phyloP scores from a whole-genome alignment of 2,113 vertebrate genomes.

The Ciconia stormi region DNA sequence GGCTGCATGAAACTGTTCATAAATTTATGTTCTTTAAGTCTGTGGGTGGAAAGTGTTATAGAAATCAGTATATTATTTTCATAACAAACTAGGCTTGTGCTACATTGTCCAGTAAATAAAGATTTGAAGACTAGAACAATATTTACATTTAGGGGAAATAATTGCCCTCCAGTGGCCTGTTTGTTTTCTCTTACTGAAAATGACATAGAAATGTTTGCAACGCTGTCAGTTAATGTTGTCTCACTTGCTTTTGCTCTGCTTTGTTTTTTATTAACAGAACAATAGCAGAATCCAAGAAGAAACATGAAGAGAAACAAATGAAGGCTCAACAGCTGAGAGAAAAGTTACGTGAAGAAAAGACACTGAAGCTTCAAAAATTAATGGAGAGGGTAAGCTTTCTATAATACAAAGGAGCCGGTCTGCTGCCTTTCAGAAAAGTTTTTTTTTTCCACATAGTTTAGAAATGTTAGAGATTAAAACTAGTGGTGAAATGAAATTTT shows the following conservation, averaged over 20 bases:
- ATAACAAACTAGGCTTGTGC: accelerated
- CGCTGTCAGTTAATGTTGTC: neutral
- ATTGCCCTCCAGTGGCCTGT: neutral
- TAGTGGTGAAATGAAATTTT: neutral
- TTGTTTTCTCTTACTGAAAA: neutral
- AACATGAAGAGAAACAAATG: conserved; percentile 98
- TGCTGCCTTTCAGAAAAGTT: neutral
- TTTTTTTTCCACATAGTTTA: neutral
- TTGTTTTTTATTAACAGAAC: conserved; percentile 82
- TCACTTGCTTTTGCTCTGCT: conserved; percentile 3
- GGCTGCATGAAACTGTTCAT: neutral
- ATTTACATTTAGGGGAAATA: neutral
- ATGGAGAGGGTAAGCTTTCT: conserved; percentile 89
- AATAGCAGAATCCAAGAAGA: conserved; percentile 99
- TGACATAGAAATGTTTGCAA: neutral
- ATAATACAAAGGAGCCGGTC: neutral
- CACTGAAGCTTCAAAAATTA: conserved; percentile 95
- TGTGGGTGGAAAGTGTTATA: neutral
- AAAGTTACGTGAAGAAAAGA: conserved; percentile 96
- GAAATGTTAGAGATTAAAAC: neutral
- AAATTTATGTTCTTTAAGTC: neutral
- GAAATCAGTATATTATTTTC: neutral
- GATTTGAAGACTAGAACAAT: neutral
- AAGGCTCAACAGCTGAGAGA: conserved; percentile 98
- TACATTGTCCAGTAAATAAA: neutral